phyloP scores from a whole-genome alignment of 2,797 vertebrate species.

The Setipinna tenuifilis region DNA sequence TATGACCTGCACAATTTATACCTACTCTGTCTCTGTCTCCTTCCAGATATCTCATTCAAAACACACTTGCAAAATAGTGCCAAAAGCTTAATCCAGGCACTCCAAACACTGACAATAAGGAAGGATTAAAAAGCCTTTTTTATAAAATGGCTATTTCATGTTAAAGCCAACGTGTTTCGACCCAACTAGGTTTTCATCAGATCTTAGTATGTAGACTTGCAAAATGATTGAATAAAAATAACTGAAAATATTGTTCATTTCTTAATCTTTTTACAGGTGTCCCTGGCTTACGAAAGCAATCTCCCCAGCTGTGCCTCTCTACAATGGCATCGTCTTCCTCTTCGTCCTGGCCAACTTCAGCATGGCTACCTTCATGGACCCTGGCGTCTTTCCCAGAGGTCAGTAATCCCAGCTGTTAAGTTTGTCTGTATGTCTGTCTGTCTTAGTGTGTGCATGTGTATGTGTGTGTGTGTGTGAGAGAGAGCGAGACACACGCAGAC shows the following conservation, averaged over 20 bases:
- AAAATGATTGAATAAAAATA: slow-evolving; percentile 1
- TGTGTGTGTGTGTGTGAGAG: slow-evolving; percentile 14
- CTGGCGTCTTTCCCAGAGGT: slow-evolving; percentile 96
- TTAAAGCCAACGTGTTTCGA: too few relatives aligned
- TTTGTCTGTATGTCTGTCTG: slow-evolving; percentile 6
- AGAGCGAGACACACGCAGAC: neutral
- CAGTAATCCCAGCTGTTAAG: slow-evolving; percentile 38
- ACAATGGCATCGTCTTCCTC: slow-evolving; percentile 98
- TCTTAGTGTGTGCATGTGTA: neutral
- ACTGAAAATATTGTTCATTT: neutral
- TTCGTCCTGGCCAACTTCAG: slow-evolving; percentile 99
- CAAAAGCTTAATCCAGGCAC: too few relatives aligned
- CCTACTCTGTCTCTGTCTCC: neutral
- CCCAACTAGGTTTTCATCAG: too few relatives aligned
- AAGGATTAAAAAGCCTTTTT: too few relatives aligned
- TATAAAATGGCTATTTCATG: too few relatives aligned
- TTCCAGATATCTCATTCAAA: too few relatives aligned
- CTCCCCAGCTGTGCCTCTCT: slow-evolving; percentile 91
- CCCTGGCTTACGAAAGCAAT: slow-evolving; percentile 94
- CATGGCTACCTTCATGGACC: slow-evolving; percentile 99
- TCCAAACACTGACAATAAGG: too few relatives aligned
- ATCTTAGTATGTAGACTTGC: neutral
- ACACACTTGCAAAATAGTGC: too few relatives aligned
- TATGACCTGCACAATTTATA: neutral
- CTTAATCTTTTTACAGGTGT: slow-evolving; percentile 77